Conservation (phyloP, 2,797 vertebrate genomes). For the Propithecus perrieri region DNA sequence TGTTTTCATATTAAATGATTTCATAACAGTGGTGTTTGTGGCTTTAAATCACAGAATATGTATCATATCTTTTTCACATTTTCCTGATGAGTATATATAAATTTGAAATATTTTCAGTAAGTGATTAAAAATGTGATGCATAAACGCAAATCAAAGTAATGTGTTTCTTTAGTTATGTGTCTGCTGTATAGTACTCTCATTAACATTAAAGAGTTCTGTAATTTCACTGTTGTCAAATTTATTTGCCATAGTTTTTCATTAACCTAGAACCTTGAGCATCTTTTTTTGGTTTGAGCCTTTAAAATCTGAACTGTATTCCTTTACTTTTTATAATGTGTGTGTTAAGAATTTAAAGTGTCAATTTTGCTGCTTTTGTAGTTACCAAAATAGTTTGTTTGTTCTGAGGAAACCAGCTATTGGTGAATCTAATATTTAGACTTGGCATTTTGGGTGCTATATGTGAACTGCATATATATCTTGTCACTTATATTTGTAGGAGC, state of each 20-base stretch:
- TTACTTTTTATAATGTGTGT: background rate
- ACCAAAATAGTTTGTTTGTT: background rate
- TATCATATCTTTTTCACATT: conserved; percentile 73
- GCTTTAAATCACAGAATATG: conserved; percentile 68
- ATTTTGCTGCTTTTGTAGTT: conserved; percentile 21
- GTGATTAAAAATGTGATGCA: conserved; percentile 75
- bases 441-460: background rate
- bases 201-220: conserved; percentile 80
- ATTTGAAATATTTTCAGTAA: conserved; percentile 75
- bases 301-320: background rate
- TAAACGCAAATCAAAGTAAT: conserved; percentile 36
- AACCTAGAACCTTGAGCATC: background rate
- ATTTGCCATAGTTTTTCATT: background rate
- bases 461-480: background rate
- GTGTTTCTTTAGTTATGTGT: conserved; percentile 64
- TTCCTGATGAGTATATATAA: conserved; percentile 70
- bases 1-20: conserved; percentile 50
- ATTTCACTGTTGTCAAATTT: conserved; percentile 6
- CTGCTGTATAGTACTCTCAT: conserved; percentile 75
- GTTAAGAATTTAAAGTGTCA: background rate
- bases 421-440: background rate
- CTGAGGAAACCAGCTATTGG: background rate
- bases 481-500: background rate
- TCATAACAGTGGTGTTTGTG: conserved; percentile 69
- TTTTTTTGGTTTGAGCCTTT: background rate